Conservation (phyloP, 2,113 vertebrate species). For the Azemiops feae region DNA sequence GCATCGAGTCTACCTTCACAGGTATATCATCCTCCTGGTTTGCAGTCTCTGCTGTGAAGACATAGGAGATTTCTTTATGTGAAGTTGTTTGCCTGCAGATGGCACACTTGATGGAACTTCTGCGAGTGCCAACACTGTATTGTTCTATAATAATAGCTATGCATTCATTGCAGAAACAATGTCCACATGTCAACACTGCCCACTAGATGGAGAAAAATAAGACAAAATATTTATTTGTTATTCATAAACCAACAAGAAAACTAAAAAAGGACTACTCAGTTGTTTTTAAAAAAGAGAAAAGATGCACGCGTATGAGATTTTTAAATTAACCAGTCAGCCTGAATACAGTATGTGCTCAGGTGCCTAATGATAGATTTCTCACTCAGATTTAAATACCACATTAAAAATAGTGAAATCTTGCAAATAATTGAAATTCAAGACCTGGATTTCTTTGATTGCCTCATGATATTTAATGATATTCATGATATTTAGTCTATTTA, state of each 20-base stretch:
- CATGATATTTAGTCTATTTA: background rate
- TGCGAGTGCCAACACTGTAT: conserved; percentile 89
- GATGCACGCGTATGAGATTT: background rate
- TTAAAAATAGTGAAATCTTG: background rate
- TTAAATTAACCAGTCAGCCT: background rate
- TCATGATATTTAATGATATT: background rate
- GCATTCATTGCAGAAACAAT: conserved; percentile 98
- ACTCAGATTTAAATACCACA: background rate
- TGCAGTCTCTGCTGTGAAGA: conserved; percentile 88
- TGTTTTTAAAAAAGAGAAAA: background rate
- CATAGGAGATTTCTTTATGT: conserved; percentile 95
- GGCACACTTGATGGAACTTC: conserved; percentile 91
- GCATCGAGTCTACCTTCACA: conserved; percentile 77
- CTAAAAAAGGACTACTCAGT: background rate
- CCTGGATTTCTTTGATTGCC: background rate
- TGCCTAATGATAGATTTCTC: background rate
- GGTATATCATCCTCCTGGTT: conserved; percentile 89
- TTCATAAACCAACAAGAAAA: background rate
- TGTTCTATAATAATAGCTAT: conserved; percentile 93
- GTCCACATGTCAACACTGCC: conserved; percentile 95
- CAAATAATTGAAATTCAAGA: background rate
- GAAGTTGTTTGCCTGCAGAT: conserved; percentile 95
- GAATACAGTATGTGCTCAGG: background rate
- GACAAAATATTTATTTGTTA: background rate
- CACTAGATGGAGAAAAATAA: conserved; percentile 74